Evolutionary conservation across 2,888 invertebrate genomes (phyloP), one percentile per base, ranked within the genome.

Genomic region (Caradrina kadenii): DNA sequence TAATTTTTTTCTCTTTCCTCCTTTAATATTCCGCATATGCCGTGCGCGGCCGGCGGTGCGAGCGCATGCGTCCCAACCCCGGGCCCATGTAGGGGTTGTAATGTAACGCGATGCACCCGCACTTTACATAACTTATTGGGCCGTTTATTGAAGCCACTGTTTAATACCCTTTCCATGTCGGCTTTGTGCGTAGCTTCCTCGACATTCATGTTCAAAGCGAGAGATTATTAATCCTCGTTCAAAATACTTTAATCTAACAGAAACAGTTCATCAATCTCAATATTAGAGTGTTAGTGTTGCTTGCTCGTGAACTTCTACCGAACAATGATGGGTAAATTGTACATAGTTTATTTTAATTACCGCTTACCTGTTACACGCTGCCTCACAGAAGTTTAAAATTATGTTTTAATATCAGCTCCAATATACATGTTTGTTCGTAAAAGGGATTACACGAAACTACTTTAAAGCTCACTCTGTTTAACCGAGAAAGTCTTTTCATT

Each of bases 21-120:
- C 96, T 95, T 94, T 95, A 95, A 95, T 95, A 95, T 94, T 94
- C 94, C 95, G 96, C 95, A 96, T 96, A 96, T 95, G 95, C 93
- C 93, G 94, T 93, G 92, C 93, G 92, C 93, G 92, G 90, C 91
- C 87, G 90, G 89, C 91, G 90, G 87, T 93, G 93, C 94, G 93
- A 90, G 93, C 95, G 96, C 96, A 95, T 95, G 96, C 96, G 96
- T 92, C 87, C 88, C 87, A 88, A 88, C 90, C 92, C 91, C 88
- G 81, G 67, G 81, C 84, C 80, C 87, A 90, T 88, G 89, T 93
- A 91, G 93, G 94, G 94, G 94, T 93, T 93, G 94, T 93, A 93
- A 90, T 93, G 93, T 93, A 93, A 94, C 92, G 92, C 93, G 94
- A 95, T 96, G 96, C 95, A 95, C 91, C 92, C 93, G 91, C 91